Conservation (phyloP, 2,797 vertebrate genomes). For the Lacerta agilis region DNA sequence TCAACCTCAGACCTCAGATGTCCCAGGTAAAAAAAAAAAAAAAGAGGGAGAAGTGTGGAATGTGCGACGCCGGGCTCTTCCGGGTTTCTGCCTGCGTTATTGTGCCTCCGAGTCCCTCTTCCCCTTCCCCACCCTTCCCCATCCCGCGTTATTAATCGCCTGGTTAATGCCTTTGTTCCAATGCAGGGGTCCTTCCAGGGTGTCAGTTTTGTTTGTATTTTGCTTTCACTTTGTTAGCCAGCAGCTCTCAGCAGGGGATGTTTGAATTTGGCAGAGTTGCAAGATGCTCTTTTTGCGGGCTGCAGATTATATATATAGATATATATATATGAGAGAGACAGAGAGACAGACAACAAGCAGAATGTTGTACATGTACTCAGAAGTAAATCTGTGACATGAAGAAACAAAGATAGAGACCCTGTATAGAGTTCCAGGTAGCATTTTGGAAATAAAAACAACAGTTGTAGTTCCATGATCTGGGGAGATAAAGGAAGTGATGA, state of each 20-base stretch:
- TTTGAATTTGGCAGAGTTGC: neutral
- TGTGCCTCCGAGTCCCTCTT: neutral
- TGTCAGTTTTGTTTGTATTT: slow-evolving; percentile 21
- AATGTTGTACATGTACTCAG: no score
- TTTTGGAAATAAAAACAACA: neutral
- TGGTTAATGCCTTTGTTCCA: slow-evolving; percentile 67
- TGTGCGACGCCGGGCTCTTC: slow-evolving; percentile 7
- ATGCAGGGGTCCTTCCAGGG: slow-evolving; percentile 54
- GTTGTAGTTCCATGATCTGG: neutral
- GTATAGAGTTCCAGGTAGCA: neutral
- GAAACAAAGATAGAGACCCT: neutral
- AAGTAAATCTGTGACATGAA: neutral
- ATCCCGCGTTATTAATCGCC: slow-evolving; percentile 25
- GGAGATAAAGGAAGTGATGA: neutral
- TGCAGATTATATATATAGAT: neutral
- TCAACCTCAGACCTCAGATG: slow-evolving; percentile 97
- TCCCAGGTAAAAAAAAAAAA: slow-evolving; percentile 85
- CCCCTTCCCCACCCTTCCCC: neutral
- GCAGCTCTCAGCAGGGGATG: neutral
- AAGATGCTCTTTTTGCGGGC: neutral
- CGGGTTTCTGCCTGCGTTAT: neutral
- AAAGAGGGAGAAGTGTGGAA: slow-evolving; percentile 11
- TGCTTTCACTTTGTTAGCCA: neutral
- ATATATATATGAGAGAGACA: no score
- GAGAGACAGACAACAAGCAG: no score